phyloP scores from a whole-genome alignment of 2,888 invertebrate species.

The Drosophila mimica region DNA sequence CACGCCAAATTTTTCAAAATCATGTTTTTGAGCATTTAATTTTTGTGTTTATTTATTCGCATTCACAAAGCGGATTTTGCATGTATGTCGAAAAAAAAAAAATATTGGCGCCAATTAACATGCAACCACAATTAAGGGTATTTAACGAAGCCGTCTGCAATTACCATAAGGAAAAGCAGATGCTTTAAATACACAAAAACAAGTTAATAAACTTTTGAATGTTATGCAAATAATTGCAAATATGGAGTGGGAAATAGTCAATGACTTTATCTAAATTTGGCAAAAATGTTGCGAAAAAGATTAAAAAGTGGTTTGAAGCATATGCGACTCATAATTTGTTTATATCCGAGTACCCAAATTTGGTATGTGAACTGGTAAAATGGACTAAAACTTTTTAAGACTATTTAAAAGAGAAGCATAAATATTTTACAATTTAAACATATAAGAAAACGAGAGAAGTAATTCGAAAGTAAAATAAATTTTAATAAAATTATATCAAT shows the following conservation, averaged over 20 bases:
- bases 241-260: slow-evolving; percentile 14
- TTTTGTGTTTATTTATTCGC: slow-evolving; percentile 13
- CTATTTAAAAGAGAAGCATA: neutral
- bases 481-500: neutral
- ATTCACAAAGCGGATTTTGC: slow-evolving; percentile 35
- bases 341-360: neutral
- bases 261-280: neutral
- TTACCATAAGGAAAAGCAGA: slow-evolving; percentile 50
- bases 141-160: slow-evolving; percentile 23
- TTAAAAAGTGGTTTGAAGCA: neutral
- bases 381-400: neutral
- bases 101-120: slow-evolving; percentile 43
- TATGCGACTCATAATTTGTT: neutral
- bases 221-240: slow-evolving; percentile 31
- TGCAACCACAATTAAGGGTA: slow-evolving; percentile 40
- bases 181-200: slow-evolving; percentile 10
- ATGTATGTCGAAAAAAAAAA: slow-evolving; percentile 32
- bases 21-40: slow-evolving; percentile 19
- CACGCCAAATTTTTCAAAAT: slow-evolving; percentile 18
- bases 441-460: neutral
- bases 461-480: neutral
- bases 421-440: neutral
- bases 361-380: neutral
- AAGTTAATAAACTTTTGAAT: slow-evolving; percentile 3
- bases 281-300: neutral